Percentiles rank a stretch among this genome's conserved stretches.
These are phyloP conservation scores for Notodonta ziczac DNA, from an alignment of 2,888 invertebrate genomes.

Conservation along the genomic window DNA sequence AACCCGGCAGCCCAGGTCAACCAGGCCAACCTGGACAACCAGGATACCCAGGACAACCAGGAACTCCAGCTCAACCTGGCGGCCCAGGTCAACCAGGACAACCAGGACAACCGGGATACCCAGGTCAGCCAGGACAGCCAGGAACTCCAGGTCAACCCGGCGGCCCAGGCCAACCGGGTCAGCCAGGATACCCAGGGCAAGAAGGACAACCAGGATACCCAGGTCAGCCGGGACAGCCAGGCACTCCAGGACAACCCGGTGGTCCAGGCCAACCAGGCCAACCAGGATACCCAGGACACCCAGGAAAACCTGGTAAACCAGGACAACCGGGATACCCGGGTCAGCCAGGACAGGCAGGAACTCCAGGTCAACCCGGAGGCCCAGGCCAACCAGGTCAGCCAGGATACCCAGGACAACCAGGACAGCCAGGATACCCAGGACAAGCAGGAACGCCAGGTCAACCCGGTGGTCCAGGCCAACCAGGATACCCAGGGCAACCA, in stretches of 20 bases:
- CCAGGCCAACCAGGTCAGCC: conserved; percentile 38
- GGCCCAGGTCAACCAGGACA: conserved; percentile 61
- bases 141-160: conserved; percentile 14
- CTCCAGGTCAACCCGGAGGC: conserved; percentile 44
- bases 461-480: conserved; percentile 21
- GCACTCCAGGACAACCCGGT: conserved; percentile 56
- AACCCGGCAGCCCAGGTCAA: conserved; percentile 46
- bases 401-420: conserved; percentile 25
- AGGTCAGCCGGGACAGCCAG: conserved; percentile 8
- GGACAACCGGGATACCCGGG: conserved; percentile 27
- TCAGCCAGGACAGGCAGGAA: conserved; percentile 40
- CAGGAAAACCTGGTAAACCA: conserved; percentile 31
- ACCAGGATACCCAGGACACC: conserved; percentile 47
- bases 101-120: conserved; percentile 59
- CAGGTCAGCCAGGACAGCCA: conserved; percentile 45
- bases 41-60: conserved; percentile 30
- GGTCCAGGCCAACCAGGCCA: conserved; percentile 57
- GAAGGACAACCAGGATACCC: conserved; percentile 9
- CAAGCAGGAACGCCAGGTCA: conserved; percentile 39
- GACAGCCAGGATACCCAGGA: conserved; percentile 30
- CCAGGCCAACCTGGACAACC: conserved; percentile 45
- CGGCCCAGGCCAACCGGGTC: conserved; percentile 3
- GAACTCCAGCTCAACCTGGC: conserved; percentile 31
- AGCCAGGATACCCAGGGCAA: conserved; percentile 8
- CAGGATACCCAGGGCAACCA: conserved; percentile 39